phyloP scores from a whole-genome alignment of 2,797 vertebrate species.

The Lithobates pipiens region DNA sequence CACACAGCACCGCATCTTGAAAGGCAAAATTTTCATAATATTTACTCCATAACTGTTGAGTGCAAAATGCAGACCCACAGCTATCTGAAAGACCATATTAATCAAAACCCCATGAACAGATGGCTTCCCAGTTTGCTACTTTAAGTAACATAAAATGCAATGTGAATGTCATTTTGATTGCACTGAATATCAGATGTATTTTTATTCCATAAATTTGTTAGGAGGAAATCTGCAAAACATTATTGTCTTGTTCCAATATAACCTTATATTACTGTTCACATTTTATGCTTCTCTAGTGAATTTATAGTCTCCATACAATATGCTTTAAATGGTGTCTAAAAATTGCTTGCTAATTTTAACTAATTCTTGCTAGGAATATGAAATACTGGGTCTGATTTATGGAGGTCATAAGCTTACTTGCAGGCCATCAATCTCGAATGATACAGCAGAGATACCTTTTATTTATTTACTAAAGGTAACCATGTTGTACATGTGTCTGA shows the following conservation, averaged over 20 bases:
- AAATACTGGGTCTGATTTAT: not conserved
- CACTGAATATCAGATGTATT: constrained; percentile 50
- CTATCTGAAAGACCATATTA: constrained; percentile 70
- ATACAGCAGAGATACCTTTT: not conserved
- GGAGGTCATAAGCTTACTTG: not conserved
- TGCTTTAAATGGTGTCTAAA: not conserved
- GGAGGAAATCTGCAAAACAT: constrained; percentile 58
- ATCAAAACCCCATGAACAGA: constrained; percentile 75
- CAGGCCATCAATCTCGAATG: not conserved
- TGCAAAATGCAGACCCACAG: constrained; percentile 68
- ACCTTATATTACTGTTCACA: constrained; percentile 32
- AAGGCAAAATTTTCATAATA: constrained; percentile 61
- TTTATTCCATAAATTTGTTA: constrained; percentile 57
- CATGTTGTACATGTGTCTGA: no score
- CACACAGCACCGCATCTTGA: not conserved
- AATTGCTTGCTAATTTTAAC: not conserved
- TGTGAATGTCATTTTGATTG: constrained; percentile 60
- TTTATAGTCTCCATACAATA: constrained; percentile 17
- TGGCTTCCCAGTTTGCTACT: constrained; percentile 67
- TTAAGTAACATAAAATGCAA: constrained; percentile 55
- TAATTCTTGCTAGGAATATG: not conserved
- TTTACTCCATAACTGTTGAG: constrained; percentile 72
- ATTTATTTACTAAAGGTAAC: not conserved
- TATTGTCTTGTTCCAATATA: constrained; percentile 49
- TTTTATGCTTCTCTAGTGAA: constrained; percentile 38